Percentiles rank a stretch among this genome's conserved stretches.
These are phyloP conservation scores for Unio pictorum DNA, from an alignment of 2,888 invertebrate species.

Conservation along the genomic window DNA sequence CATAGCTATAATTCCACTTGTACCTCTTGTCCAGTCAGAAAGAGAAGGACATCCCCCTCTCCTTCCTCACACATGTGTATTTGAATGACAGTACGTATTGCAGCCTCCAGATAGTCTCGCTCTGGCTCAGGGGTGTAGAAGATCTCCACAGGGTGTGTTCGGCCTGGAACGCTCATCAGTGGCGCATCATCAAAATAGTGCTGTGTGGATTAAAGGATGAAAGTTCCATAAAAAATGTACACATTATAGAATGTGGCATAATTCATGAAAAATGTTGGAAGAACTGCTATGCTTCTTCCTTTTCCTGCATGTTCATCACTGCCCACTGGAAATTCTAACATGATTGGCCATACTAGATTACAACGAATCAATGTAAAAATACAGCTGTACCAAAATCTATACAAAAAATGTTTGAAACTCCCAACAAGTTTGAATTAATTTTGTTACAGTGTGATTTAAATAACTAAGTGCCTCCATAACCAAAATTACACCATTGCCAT, in stretches of 20 bases:
- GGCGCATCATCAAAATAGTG: constrained; percentile 98
- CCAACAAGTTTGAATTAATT: no score
- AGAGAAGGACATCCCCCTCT: constrained; percentile 92
- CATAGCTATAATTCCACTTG: constrained; percentile 3
- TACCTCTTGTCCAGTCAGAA: constrained; percentile 84
- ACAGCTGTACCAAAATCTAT: no score
- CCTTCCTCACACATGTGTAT: constrained; percentile 87
- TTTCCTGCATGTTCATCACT: neutral
- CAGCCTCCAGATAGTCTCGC: constrained; percentile 97
- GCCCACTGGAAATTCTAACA: neutral
- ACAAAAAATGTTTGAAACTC: no score
- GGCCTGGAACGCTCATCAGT: constrained; percentile 97
- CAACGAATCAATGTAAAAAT: no score
- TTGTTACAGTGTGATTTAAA: no score
- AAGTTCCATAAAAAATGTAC: neutral
- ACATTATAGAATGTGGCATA: neutral
- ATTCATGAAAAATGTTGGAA: neutral
- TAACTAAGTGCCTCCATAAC: no score
- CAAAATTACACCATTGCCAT: no score
- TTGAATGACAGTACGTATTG: constrained; percentile 96
- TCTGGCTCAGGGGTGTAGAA: constrained; percentile 99
- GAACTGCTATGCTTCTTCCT: neutral
- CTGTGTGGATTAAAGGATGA: constrained; percentile 75
- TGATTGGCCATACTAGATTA: no score
- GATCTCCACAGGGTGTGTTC: constrained; percentile 96